Conservation (phyloP, 2,113 vertebrate genomes). For the Perccottus glenii region DNA sequence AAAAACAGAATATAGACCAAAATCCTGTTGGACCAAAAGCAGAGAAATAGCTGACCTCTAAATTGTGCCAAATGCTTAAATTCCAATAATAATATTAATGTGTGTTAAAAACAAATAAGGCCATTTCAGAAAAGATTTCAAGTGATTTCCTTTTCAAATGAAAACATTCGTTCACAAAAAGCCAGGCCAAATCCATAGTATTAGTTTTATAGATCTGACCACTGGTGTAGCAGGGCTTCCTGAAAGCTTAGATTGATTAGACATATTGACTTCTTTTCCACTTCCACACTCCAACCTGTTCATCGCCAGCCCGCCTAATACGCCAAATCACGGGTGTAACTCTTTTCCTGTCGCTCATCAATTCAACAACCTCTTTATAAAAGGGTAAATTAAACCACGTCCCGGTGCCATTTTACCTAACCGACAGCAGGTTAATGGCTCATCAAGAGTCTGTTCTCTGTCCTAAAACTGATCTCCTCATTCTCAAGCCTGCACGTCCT, state of each 20-base stretch:
- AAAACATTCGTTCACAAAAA: slow-evolving; percentile 14
- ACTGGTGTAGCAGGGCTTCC: slow-evolving; percentile 38
- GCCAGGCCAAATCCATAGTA: slow-evolving; percentile 47
- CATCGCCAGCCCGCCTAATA: slow-evolving; percentile 53
- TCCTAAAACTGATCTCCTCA: slow-evolving; percentile 58
- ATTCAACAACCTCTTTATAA: slow-evolving; percentile 70
- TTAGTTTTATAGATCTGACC: slow-evolving; percentile 62
- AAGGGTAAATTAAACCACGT: slow-evolving; percentile 70
- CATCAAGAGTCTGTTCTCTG: slow-evolving; percentile 70
- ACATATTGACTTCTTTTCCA: slow-evolving; percentile 52
- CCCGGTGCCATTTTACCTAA: slow-evolving; percentile 60
- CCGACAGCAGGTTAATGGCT: slow-evolving; percentile 74
- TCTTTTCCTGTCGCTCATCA: slow-evolving; percentile 67
- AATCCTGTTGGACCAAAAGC: too few relatives aligned
- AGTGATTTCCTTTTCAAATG: slow-evolving; percentile 44
- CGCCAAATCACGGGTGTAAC: slow-evolving; percentile 57
- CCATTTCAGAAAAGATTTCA: slow-evolving; percentile 18
- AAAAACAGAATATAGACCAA: too few relatives aligned
- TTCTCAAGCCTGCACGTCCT: slow-evolving; percentile 44
- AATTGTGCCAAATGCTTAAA: slow-evolving; percentile 7
- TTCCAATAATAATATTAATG: slow-evolving; percentile 3
- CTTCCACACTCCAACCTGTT: slow-evolving; percentile 53
- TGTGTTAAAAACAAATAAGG: slow-evolving; percentile 23
- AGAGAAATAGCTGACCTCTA: neutral
- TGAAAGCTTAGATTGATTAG: slow-evolving; percentile 56